Evolutionary conservation across 2,888 invertebrate genomes (phyloP).

Genomic region (Pelosia muscerda): DNA sequence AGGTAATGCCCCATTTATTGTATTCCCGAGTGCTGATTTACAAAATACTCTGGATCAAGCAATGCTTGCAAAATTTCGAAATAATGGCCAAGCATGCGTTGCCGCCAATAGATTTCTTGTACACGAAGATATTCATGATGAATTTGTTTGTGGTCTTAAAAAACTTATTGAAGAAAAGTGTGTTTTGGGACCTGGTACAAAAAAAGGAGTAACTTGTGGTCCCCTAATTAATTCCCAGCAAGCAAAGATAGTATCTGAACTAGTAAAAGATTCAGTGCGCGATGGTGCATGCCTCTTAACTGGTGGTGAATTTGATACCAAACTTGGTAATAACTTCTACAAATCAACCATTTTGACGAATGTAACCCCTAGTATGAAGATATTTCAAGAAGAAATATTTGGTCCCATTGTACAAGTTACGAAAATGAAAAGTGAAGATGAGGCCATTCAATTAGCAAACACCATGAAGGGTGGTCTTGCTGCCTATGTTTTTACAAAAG

Average conservation of each 20-base stretch:
- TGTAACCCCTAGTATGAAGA: slow-evolving; percentile 92
- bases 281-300: slow-evolving; percentile 93
- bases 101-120: slow-evolving; percentile 96
- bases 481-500: slow-evolving; percentile 96
- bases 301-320: slow-evolving; percentile 91
- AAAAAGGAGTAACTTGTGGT: slow-evolving; percentile 92
- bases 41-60: slow-evolving; percentile 94
- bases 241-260: slow-evolving; percentile 91
- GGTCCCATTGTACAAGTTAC: slow-evolving; percentile 96
- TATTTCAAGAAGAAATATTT: slow-evolving; percentile 96
- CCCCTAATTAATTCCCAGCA: slow-evolving; percentile 97
- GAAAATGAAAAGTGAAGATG: slow-evolving; percentile 95
- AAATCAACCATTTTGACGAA: slow-evolving; percentile 95
- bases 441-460: slow-evolving; percentile 95
- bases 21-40: slow-evolving; percentile 96
- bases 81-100: slow-evolving; percentile 98
- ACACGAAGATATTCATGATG: slow-evolving; percentile 92
- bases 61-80: slow-evolving; percentile 97
- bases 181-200: slow-evolving; percentile 93
- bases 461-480: slow-evolving; percentile 94
- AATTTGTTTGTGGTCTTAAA: slow-evolving; percentile 91
- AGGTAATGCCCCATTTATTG: slow-evolving; percentile 99
- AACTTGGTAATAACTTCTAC: slow-evolving; percentile 93
- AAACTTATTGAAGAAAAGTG: slow-evolving; percentile 89
- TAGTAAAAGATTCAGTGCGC: slow-evolving; percentile 94